Base-by-base conservation (phyloP, 2,797 vertebrate species). In the Lepus townsendii region DNA sequence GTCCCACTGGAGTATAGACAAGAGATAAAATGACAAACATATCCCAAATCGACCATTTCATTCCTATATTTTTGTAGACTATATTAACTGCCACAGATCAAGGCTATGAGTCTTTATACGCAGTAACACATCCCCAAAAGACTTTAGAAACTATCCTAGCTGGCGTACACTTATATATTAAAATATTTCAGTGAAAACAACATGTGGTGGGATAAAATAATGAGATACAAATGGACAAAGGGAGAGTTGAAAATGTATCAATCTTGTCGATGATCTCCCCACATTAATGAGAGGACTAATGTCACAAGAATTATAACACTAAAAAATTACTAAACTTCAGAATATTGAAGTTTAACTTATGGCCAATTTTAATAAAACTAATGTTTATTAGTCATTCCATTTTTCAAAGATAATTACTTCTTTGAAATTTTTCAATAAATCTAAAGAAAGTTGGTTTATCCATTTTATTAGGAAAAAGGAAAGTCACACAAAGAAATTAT, bases 341-440 rank as follows among this genome's bases (percentile, higher is more conserved):
- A 84, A 13, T 91, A 88, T 50, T 82, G 13, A 73, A 32, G n/a
- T 20, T 77, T 92, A 90, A 72, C 77, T n/a, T 54, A 14, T 65
- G 76, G 65, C 32, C 17, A 35, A 24, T 50, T 92, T 88, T 84
- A 72, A 71, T 68, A 54, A 63, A 93, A 75, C 16, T 10, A 89
- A 69, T 79, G 17, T 26, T 87, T 54, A 57, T 71, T 63, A 66
- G 13, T 65, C 65, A 89, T 62, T 86, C 7, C 62, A 26, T 78
- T 93, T 94, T 88, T 26, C 30, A 94, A 93, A 69, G 22, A 26
- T 16, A 84, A 62, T 65, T 73, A 78, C 72, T 91, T 88, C 83
- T 92, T 86, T 87, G 52, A 95, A 88, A 79, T 9, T 4, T 92
- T 83, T 86, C 47, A 35, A n/a, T 75, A 83, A 95, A 80, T 50